A percentile compares a stretch with the other conserved stretches of the same genome.
phyloP scores from a whole-genome alignment of 2,797 vertebrate species.

The Tinamus major region DNA sequence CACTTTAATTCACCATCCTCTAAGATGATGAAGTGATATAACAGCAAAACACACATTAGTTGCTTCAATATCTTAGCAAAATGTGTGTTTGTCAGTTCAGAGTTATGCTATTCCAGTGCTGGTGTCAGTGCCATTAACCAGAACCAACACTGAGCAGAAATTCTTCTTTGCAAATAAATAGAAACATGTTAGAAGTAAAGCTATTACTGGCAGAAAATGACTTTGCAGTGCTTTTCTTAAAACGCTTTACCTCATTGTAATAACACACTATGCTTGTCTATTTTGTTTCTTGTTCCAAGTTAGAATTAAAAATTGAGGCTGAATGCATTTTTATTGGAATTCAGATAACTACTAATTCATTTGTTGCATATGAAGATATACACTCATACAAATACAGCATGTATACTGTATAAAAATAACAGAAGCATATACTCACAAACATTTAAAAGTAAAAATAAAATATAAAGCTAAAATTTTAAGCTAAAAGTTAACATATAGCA shows the following conservation, averaged over 20 bases:
- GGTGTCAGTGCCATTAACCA: background rate
- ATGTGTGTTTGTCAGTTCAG: background rate
- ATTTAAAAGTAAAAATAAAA: background rate
- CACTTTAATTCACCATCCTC: background rate
- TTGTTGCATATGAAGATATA: background rate
- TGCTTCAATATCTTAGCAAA: slow-evolving; percentile 21
- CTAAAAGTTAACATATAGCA: background rate
- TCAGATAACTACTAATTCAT: background rate
- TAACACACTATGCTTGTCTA: background rate
- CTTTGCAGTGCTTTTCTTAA: background rate
- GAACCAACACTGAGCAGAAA: background rate
- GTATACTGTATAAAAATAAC: background rate
- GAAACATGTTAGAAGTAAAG: background rate
- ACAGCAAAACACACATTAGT: slow-evolving; percentile 1
- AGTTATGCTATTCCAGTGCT: background rate
- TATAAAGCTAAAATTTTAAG: too few species aligned
- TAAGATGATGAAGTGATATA: slow-evolving; percentile 28
- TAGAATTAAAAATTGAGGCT: background rate
- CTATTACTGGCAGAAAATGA: background rate
- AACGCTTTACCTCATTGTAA: background rate
- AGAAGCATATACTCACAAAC: background rate
- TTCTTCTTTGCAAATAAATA: background rate
- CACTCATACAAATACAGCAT: background rate
- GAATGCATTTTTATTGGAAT: background rate
- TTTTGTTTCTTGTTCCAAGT: background rate